Evolutionary conservation across 2,888 invertebrate genomes (phyloP).

Genomic region (Folsomia candida): DNA sequence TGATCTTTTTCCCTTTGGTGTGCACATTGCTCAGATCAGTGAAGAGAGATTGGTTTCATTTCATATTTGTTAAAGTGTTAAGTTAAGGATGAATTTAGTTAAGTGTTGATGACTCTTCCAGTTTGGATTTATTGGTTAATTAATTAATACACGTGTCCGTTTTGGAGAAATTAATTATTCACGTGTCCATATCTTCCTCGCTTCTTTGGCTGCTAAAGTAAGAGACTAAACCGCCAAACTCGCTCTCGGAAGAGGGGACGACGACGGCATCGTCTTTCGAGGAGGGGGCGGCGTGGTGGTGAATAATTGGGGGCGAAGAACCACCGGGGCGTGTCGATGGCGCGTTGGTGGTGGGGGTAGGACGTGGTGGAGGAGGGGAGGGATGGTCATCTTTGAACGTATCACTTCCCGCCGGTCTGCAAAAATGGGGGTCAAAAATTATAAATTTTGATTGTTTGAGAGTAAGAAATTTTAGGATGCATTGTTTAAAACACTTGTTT

Average conservation of each 20-base stretch:
- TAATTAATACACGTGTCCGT: background rate
- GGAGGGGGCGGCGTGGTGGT: conserved; percentile 22
- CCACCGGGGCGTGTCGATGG: conserved; percentile 29
- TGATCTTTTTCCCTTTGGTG: too few species aligned
- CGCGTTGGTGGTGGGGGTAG: conserved; percentile 17
- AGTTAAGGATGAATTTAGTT: too few species aligned
- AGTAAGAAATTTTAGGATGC: too few species aligned
- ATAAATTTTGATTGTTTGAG: too few species aligned
- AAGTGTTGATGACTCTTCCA: too few species aligned
- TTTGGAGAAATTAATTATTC: conserved; percentile 52
- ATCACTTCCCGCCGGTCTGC: conserved; percentile 42
- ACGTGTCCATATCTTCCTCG: conserved; percentile 81
- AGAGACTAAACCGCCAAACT: conserved; percentile 85
- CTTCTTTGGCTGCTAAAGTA: conserved; percentile 82
- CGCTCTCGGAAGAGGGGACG: conserved; percentile 58
- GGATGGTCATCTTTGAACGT: too few species aligned
- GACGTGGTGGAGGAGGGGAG: conserved; percentile 24
- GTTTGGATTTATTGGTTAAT: background rate
- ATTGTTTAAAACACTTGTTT: too few species aligned
- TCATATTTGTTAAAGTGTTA: too few species aligned
- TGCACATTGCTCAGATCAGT: too few species aligned
- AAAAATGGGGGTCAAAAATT: too few species aligned
- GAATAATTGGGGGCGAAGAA: conserved; percentile 17
- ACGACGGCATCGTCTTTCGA: conserved; percentile 50
- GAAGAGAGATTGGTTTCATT: too few species aligned